Conservation (phyloP, 2,113 vertebrate species). For the Larimichthys polyactis region DNA sequence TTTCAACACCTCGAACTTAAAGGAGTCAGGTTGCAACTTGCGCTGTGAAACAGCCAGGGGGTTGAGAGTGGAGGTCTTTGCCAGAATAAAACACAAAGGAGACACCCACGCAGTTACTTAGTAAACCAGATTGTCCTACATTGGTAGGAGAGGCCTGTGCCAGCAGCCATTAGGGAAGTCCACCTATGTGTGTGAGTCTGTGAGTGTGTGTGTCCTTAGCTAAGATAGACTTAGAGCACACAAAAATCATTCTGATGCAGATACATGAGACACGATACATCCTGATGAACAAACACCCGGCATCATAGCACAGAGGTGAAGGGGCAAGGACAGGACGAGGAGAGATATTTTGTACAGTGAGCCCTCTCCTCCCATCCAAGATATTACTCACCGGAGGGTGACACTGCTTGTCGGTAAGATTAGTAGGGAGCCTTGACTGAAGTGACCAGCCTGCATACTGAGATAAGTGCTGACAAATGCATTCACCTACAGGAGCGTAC, state of each 20-base stretch:
- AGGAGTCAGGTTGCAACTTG: slow-evolving; percentile 55
- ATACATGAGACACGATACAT: slow-evolving; percentile 25
- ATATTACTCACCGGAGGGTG: slow-evolving; percentile 72
- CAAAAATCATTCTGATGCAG: slow-evolving; percentile 13
- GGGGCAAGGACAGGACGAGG: slow-evolving; percentile 56
- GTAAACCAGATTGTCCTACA: slow-evolving; percentile 46
- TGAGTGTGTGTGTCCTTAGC: slow-evolving; percentile 2
- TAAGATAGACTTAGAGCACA: slow-evolving; percentile 1
- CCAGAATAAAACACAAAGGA: slow-evolving; percentile 67
- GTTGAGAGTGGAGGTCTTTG: slow-evolving; percentile 48
- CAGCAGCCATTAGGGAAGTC: slow-evolving; percentile 48
- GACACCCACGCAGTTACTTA: slow-evolving; percentile 61
- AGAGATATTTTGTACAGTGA: slow-evolving; percentile 56
- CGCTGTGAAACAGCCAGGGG: slow-evolving; percentile 49
- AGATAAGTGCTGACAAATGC: slow-evolving; percentile 78
- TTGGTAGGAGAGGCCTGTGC: slow-evolving; percentile 22
- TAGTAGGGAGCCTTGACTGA: slow-evolving; percentile 74
- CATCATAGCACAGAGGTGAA: slow-evolving; percentile 48
- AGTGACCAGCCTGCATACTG: slow-evolving; percentile 64
- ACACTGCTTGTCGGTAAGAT: slow-evolving; percentile 76
- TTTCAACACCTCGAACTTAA: slow-evolving; percentile 64
- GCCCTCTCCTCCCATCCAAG: slow-evolving; percentile 55
- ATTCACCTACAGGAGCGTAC: slow-evolving; percentile 61
- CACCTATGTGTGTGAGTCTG: background rate
- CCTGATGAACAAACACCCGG: slow-evolving; percentile 11